Base-by-base conservation (phyloP, 2,113 vertebrate species). In the Polypterus senegalus region DNA sequence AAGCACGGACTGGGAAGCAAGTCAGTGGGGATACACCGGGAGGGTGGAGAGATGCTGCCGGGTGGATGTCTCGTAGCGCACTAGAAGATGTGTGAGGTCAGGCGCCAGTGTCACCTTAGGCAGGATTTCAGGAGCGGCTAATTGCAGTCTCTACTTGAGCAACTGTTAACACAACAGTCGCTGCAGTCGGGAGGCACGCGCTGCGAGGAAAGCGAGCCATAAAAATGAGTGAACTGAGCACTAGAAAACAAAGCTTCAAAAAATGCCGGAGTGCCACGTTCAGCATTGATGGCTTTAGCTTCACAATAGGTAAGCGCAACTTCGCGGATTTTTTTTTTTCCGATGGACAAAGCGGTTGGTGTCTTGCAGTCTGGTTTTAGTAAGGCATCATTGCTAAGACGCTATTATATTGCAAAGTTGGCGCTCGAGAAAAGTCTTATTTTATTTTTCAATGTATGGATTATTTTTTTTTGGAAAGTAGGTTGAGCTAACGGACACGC, bases 261-360 rank as follows among this genome's bases (percentile, higher is more conserved):
- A 97, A 97, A 80, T 91, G 92, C 79, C 84, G 83, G 73, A 94
- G 91, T 77, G 91, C 92, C 70, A 93, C 90, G 73, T 96, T 98
- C 86, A 97, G 88, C 89, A 93, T 97, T 59, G 92, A 97, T 65
- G 94, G 93, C 77, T 97, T 90, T 74, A 97, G 90, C 87, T 94
- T 98, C 79, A 96, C 92, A 47, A 94, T 97, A 66, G 94, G 95
- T 98, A 86, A 83, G 85, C 65, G 83, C 73, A 70, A 63, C 67
- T 71, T 68, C 60, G n/a, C 10, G 27, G 4, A 57, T 63, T 52
- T 10, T 70, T 48, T 70, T 48, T 27, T 5, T n/a, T 1, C 3
- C 43, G 2, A 60, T 59, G 7, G 9, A 55, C 3, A 61, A 46
- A 46, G 8, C 27, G 27, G 56, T 45, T 58, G 56, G 56, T 58